A percentile compares a stretch with the other conserved stretches of the same genome.
Conservation (phyloP, 2,797 vertebrate species). For the Schizopygopsis pylzovi region DNA sequence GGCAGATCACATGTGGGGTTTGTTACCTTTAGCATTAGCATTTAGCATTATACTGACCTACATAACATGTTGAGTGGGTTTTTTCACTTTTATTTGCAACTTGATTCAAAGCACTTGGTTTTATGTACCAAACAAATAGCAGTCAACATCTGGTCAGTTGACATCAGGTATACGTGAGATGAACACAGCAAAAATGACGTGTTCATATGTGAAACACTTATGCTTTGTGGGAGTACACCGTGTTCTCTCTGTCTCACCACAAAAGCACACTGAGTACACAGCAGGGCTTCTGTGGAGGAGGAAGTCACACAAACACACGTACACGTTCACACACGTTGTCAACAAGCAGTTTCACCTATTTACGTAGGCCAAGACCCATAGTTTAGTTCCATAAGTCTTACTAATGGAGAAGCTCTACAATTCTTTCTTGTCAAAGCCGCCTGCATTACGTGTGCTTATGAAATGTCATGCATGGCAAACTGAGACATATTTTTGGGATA, state of each 20-base stretch:
- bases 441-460: no score
- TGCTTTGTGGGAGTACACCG: slow-evolving; percentile 7
- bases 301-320: not conserved
- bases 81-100: not conserved
- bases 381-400: not conserved
- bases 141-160: not conserved
- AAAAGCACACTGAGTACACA: not conserved
- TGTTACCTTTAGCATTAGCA: slow-evolving; percentile 3
- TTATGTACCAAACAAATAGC: not conserved
- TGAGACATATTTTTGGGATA: no score
- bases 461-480: no score
- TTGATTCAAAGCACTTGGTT: not conserved
- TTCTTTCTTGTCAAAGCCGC: not conserved
- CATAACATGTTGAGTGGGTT: not conserved
- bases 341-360: not conserved
- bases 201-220: not conserved
- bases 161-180: not conserved
- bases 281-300: not conserved
- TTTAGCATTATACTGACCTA: not conserved
- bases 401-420: not conserved
- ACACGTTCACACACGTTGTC: not conserved
- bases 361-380: not conserved
- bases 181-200: not conserved
- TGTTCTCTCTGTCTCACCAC: slow-evolving; percentile 21
- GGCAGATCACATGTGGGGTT: not conserved